phyloP scores from a whole-genome alignment of 2,888 invertebrate species.

The Mesochorus sp. region DNA sequence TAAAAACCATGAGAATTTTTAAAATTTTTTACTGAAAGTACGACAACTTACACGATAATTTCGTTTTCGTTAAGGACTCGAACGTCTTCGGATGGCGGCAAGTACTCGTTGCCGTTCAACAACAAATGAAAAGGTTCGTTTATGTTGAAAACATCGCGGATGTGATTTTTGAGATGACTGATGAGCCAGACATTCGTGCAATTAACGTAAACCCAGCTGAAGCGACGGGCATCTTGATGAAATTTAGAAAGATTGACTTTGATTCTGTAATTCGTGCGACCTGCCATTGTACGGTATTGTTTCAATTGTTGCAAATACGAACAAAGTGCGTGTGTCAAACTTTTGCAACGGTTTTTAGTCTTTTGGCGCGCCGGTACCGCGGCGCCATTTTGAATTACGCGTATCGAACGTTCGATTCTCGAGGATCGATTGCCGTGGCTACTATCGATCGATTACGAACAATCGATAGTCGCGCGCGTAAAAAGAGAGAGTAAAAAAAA shows the following conservation, averaged over 20 bases:
- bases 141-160: conserved; percentile 76
- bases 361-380: no score
- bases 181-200: conserved; percentile 70
- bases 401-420: no score
- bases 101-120: conserved; percentile 72
- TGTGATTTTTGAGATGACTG: conserved; percentile 74
- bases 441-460: no score
- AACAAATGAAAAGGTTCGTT: conserved; percentile 77
- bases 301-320: no score
- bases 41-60: conserved; percentile 66
- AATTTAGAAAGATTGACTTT: conserved; percentile 74
- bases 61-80: conserved; percentile 70
- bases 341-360: no score
- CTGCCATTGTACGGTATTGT: conserved; percentile 46
- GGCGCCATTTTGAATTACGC: no score
- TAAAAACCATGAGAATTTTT: no score
- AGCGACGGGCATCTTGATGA: conserved; percentile 72
- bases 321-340: no score
- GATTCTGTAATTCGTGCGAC: conserved; percentile 71
- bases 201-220: conserved; percentile 76
- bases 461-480: no score
- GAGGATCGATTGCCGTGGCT: no score
- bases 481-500: no score
- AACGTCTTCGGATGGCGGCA: conserved; percentile 79
- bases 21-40: background rate